phyloP scores from a whole-genome alignment of 2,888 invertebrate species.

The Leistus spinibarbis region DNA sequence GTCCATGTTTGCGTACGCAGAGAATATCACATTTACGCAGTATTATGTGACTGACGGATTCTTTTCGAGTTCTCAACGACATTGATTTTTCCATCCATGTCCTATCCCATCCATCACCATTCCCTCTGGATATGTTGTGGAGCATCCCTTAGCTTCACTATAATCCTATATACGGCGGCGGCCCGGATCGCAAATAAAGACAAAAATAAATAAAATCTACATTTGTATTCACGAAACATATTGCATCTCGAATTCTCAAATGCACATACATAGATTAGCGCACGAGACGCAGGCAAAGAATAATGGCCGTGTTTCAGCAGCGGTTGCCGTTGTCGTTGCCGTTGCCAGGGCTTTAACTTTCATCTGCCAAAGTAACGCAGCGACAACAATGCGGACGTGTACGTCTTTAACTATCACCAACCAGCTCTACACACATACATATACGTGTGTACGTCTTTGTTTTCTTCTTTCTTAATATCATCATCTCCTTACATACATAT shows the following conservation, averaged over 20 bases:
- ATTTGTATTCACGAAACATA: slow-evolving; percentile 38
- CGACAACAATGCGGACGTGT: background rate
- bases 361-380: slow-evolving; percentile 7
- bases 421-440: background rate
- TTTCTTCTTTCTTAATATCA: background rate
- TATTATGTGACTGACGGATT: background rate
- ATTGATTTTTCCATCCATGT: slow-evolving; percentile 39
- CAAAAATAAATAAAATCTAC: slow-evolving; percentile 39
- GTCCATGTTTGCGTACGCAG: background rate
- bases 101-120: slow-evolving; percentile 39
- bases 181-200: slow-evolving; percentile 30
- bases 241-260: slow-evolving; percentile 40
- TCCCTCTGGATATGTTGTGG: slow-evolving; percentile 37
- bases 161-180: slow-evolving; percentile 35
- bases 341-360: slow-evolving; percentile 22
- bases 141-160: slow-evolving; percentile 37
- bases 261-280: slow-evolving; percentile 36
- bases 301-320: slow-evolving; percentile 27
- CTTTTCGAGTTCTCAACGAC: slow-evolving; percentile 26
- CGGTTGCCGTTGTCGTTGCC: background rate
- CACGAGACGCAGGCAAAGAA: slow-evolving; percentile 25
- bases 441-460: too few species aligned
- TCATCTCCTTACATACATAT: background rate
- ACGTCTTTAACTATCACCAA: background rate
- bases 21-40: background rate